A percentile compares a stretch with the other conserved stretches of the same genome.
Conservation (phyloP, 2,113 vertebrate genomes). For the Nanger granti region DNA sequence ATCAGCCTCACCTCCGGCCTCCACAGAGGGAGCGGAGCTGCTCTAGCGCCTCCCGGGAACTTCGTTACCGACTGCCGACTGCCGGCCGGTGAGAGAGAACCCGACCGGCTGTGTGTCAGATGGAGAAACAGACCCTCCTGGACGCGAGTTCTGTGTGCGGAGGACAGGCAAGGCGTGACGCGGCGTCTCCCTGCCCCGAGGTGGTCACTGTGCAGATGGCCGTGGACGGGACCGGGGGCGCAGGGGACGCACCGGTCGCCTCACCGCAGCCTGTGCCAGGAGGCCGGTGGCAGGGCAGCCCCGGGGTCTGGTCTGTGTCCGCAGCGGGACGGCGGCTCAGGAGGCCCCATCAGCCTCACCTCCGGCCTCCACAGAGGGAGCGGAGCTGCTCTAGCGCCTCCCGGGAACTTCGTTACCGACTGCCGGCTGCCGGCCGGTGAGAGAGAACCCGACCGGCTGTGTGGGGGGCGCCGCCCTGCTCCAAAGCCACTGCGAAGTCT, state of each 20-base stretch:
- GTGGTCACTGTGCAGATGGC: not conserved
- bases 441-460: not conserved
- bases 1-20: not conserved
- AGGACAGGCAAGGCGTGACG: fast-evolving
- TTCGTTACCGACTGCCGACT: not conserved
- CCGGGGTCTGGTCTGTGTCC: not conserved
- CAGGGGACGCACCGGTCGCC: not conserved
- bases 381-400: not conserved
- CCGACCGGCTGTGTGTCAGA: fast-evolving
- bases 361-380: not conserved
- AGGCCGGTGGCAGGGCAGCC: not conserved
- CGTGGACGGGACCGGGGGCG: not conserved
- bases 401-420: not conserved
- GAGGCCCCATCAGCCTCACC: not conserved
- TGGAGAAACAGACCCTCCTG: too few species aligned
- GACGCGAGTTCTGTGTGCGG: fast-evolving
- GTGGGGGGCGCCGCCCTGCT: not conserved
- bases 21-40: not conserved
- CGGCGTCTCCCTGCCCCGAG: too few species aligned
- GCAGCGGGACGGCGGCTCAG: not conserved
- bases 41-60: not conserved
- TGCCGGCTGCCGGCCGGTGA: fast-evolving
- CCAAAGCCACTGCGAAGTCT: not conserved
- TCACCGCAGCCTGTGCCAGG: not conserved
- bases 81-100: not conserved